Evolutionary conservation across 2,888 invertebrate genomes (phyloP).

Genomic region (Drosophila neonasuta): DNA sequence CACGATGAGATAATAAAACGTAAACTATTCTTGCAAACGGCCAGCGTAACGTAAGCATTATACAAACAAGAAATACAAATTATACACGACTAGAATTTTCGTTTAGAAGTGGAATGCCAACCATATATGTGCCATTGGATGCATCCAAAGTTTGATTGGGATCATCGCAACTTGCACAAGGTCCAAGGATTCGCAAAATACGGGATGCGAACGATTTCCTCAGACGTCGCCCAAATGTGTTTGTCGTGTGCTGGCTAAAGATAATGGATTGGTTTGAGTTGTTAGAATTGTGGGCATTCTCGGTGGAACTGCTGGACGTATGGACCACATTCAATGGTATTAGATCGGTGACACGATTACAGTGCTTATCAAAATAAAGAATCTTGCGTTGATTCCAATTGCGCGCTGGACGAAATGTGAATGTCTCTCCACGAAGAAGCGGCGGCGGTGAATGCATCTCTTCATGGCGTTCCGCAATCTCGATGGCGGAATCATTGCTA

Average conservation of each 20-base stretch:
- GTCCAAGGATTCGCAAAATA: constrained; percentile 72
- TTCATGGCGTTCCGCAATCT: constrained; percentile 62
- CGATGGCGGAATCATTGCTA: constrained; percentile 79
- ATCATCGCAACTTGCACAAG: constrained; percentile 75
- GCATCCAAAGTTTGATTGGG: constrained; percentile 51
- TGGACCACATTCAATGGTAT: constrained; percentile 17
- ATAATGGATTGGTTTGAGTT: constrained; percentile 10
- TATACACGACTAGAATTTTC: constrained; percentile 30
- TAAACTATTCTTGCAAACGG: constrained; percentile 22
- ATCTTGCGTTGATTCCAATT: constrained; percentile 28
- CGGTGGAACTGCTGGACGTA: constrained; percentile 4
- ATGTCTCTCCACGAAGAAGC: constrained; percentile 9
- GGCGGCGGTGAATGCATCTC: constrained; percentile 38
- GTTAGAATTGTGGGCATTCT: constrained; percentile 3
- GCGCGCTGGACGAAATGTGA: constrained; percentile 9
- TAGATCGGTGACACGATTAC: constrained; percentile 52
- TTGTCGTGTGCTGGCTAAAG: neutral
- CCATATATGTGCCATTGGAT: constrained; percentile 65
- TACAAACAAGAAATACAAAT: constrained; percentile 15
- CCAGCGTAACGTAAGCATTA: constrained; percentile 33
- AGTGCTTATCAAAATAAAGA: constrained; percentile 48
- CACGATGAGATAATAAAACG: constrained; percentile 1
- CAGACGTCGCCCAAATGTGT: constrained; percentile 19
- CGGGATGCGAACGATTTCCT: constrained; percentile 64
- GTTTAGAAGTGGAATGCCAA: constrained; percentile 67